A percentile compares a stretch with the other conserved stretches of the same genome.
These are phyloP conservation scores for Colossoma macropomum DNA, from an alignment of 2,113 vertebrate species.

Conservation along the genomic window DNA sequence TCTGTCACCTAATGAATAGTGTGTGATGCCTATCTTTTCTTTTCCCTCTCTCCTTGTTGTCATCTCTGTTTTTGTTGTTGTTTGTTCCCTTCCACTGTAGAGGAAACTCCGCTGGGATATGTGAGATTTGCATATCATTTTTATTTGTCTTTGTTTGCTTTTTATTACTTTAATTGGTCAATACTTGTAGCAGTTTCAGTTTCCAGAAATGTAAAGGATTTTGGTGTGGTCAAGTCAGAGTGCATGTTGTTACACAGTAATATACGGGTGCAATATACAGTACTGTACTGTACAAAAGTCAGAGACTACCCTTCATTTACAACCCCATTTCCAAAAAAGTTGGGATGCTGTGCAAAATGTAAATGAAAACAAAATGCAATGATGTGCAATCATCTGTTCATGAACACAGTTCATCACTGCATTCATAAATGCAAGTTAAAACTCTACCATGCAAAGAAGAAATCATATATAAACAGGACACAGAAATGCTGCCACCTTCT, in stretches of 20 bases:
- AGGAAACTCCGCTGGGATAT: constrained; percentile 99
- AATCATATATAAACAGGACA: no score
- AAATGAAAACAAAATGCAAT: no score
- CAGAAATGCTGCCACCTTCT: no score
- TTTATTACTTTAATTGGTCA: constrained; percentile 59
- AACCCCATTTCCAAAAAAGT: no score
- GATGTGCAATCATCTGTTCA: no score
- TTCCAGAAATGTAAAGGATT: constrained; percentile 21
- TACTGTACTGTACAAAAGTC: no score
- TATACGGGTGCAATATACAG: background rate
- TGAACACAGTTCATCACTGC: no score
- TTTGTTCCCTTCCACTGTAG: constrained; percentile 81
- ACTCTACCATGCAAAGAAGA: no score
- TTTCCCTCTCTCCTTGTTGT: constrained; percentile 68
- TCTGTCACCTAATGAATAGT: constrained; percentile 68
- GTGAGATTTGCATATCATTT: constrained; percentile 85
- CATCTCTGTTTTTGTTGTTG: constrained; percentile 64
- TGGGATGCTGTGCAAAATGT: no score
- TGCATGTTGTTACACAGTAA: constrained; percentile 15
- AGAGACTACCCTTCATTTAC: no score
- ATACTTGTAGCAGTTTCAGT: background rate
- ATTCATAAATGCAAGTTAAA: no score
- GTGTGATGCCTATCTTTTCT: constrained; percentile 69
- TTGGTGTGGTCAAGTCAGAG: constrained; percentile 31
- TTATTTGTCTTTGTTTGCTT: constrained; percentile 59